A percentile compares a stretch with the other conserved stretches of the same genome.
Evolutionary conservation across 1,140 invertebrate genomes (phyloP).

Genomic region (Lethrus apterus): DNA sequence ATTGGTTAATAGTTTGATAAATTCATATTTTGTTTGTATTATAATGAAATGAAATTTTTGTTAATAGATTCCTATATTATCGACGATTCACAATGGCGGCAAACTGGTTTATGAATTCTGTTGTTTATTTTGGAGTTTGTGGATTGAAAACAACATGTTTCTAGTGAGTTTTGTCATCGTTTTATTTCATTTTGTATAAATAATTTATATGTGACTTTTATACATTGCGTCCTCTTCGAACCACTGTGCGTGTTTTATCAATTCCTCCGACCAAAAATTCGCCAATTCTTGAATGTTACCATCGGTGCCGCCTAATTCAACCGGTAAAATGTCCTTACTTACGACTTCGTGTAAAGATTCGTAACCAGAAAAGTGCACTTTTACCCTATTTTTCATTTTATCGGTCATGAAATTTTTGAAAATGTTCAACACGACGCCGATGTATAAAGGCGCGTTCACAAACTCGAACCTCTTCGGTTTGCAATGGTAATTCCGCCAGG

Average conservation of each 20-base stretch:
- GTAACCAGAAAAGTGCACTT: constrained; percentile 44
- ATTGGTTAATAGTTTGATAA: too few species aligned
- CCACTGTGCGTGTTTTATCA: constrained; percentile 48
- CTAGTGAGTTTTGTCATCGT: too few species aligned
- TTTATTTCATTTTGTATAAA: too few species aligned
- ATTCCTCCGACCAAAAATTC: constrained; percentile 48
- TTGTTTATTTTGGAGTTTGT: too few species aligned
- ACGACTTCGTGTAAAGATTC: constrained; percentile 42
- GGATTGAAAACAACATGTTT: too few species aligned
- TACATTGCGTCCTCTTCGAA: constrained; percentile 51
- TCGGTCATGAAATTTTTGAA: constrained; percentile 64
- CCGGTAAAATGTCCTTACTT: constrained; percentile 46
- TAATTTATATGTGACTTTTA: constrained; percentile 37
- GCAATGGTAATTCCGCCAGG: constrained; percentile 65
- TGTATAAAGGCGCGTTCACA: constrained; percentile 58
- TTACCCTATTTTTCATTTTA: constrained; percentile 54
- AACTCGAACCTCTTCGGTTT: constrained; percentile 62
- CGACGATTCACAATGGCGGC: too few species aligned
- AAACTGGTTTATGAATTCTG: too few species aligned
- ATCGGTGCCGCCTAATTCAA: constrained; percentile 52
- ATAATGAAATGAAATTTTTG: too few species aligned
- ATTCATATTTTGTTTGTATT: too few species aligned
- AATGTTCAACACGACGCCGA: constrained; percentile 61
- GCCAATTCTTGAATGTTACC: constrained; percentile 46
- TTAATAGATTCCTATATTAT: too few species aligned